A percentile compares a stretch with the other conserved stretches of the same genome.
Conservation (phyloP, 2,113 vertebrate genomes). For the Dolichallabes microphthalmus region DNA sequence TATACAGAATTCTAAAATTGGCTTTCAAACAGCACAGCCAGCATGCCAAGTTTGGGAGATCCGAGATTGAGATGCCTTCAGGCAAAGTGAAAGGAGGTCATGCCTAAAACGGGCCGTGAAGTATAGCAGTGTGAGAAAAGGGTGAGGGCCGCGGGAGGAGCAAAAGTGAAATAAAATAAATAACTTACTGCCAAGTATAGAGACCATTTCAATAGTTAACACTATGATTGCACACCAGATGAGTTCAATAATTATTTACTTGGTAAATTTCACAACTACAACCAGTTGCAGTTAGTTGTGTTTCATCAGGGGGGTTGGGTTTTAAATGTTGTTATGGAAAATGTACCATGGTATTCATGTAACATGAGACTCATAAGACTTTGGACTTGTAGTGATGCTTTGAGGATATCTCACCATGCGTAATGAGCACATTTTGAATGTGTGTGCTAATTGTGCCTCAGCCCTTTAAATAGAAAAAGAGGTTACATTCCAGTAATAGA, state of each 20-base stretch:
- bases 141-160: conserved; percentile 7
- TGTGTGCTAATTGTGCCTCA: conserved; percentile 49
- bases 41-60: conserved; percentile 53
- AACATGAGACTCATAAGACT: not conserved
- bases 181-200: conserved; percentile 15
- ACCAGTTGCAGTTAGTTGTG: not conserved
- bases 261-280: not conserved
- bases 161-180: not conserved
- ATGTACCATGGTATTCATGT: not conserved
- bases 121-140: conserved; percentile 41
- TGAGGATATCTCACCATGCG: not conserved
- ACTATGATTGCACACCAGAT: not conserved
- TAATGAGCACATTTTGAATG: conserved; percentile 32
- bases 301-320: not conserved
- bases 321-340: not conserved
- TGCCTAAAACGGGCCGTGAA: conserved; percentile 59
- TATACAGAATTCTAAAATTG: conserved; percentile 41
- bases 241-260: not conserved
- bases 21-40: conserved; percentile 37
- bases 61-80: conserved; percentile 56
- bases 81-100: conserved; percentile 64
- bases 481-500: conserved; percentile 74
- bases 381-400: not conserved
- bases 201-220: not conserved
- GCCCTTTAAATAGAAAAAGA: conserved; percentile 72